Base-by-base conservation (phyloP, 1,140 invertebrate species). In the Lepidotrigona ventralis region DNA sequence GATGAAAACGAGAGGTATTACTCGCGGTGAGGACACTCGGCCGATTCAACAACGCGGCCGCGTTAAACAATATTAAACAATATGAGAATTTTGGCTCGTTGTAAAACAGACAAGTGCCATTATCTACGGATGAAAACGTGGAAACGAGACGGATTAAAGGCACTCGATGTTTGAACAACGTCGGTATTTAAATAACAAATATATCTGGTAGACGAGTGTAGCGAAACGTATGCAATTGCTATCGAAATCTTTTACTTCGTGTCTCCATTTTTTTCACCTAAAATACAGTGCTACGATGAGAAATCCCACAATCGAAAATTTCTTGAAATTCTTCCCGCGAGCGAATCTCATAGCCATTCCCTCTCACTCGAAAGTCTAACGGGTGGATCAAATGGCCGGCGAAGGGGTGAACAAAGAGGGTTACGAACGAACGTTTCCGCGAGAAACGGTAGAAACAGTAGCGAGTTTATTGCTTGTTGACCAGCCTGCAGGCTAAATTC, bases 311-410 rank as follows among this genome's bases (percentile, higher is more conserved):
- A 46, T 46, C 39, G 39, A 46, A 46, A 64, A 29, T 9, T 29
- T 64, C 15, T 1, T 9, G 58, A 64, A 86, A 86, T 85, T 81
- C 81, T 85, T 60, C 23, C 14, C 58, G 19, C 74, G 15, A 54
- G 19, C 79, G 21, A 54, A 83, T 39, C 29, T 51, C 17, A 19
- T 19, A 64, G 56, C 15, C 39, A 39, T 14, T 23, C 64, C 29
- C 78, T 73, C 60, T 17, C 23, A 46, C 33, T 19, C 23, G 58
- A 58, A n/a, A 15, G 33, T 56, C 54, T 29, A 73, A 33, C 66
- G 73, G 63, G 46, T 58, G 26, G 46, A 77, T 77, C 53, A 64
- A 77, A 64, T 58, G 63, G 23, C 46, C 46, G 64, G n/a, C 23
- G 19, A 68, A 64, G 33, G 39, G 39, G 19, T 46, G 39, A 8